phyloP scores from a whole-genome alignment of 23 tunicate species.

The Botrylloides violaceus region DNA sequence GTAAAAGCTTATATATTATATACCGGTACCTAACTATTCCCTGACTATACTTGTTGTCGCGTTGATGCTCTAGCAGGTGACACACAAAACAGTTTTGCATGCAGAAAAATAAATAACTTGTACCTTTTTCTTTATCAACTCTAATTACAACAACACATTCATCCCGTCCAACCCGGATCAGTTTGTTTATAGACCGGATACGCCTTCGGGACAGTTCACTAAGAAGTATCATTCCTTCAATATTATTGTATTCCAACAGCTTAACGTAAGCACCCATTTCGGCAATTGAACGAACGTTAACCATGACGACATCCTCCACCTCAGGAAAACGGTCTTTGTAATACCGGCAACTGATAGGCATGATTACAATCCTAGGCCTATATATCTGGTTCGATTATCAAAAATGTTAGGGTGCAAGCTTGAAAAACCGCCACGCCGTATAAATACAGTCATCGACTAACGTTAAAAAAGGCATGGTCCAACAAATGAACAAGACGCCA shows the following conservation, averaged over 20 bases:
- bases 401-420: too few relatives aligned
- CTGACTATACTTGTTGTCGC: too few relatives aligned
- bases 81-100: too few relatives aligned
- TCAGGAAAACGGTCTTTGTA: conserved; percentile 92
- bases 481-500: too few relatives aligned
- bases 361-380: neutral
- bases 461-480: too few relatives aligned
- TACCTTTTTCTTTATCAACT: conserved; percentile 93
- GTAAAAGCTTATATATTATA: too few relatives aligned
- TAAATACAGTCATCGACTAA: too few relatives aligned
- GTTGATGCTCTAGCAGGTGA: too few relatives aligned
- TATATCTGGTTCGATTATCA: too few relatives aligned
- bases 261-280: conserved; percentile 99
- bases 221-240: conserved; percentile 95
- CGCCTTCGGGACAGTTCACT: conserved; percentile 94
- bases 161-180: conserved; percentile 95
- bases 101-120: neutral
- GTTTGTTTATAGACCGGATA: conserved; percentile 95
- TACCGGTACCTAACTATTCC: too few relatives aligned
- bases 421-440: too few relatives aligned
- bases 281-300: conserved; percentile 82
- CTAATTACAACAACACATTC: conserved; percentile 97
- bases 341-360: conserved; percentile 87
- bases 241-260: conserved; percentile 86
- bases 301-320: conserved; percentile 94